Percentiles rank a stretch among this genome's conserved stretches.
phyloP scores from a whole-genome alignment of 2,888 invertebrate species.

The Rhopalosiphum nymphaeae region DNA sequence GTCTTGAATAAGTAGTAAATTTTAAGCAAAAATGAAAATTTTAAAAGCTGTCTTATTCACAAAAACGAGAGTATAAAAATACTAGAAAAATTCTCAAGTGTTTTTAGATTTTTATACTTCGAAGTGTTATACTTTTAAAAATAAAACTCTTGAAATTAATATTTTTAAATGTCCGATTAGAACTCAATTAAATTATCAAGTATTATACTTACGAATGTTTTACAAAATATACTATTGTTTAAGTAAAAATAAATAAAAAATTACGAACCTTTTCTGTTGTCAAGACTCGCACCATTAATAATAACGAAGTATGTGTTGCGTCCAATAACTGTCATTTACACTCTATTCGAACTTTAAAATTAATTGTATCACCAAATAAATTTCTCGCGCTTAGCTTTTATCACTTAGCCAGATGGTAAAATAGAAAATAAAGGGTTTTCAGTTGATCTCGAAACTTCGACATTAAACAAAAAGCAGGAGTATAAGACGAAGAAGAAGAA shows the following conservation, averaged over 20 bases:
- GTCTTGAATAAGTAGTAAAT: neutral
- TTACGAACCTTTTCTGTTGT: neutral
- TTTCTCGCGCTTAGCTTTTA: constrained; percentile 20
- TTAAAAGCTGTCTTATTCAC: neutral
- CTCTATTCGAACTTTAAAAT: constrained; percentile 29
- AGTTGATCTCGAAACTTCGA: neutral
- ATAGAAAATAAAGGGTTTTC: neutral
- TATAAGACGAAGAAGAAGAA: no score
- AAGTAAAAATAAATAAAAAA: constrained; percentile 35
- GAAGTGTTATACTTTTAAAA: neutral
- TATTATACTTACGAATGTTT: neutral
- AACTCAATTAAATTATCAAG: neutral
- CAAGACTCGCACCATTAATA: constrained; percentile 21
- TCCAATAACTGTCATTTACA: constrained; percentile 49
- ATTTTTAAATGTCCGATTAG: neutral
- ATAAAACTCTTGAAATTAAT: neutral
- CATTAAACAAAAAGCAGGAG: neutral
- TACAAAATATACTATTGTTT: constrained; percentile 10
- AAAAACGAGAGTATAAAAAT: neutral
- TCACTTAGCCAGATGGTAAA: neutral
- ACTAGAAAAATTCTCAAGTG: neutral
- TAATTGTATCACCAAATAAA: constrained; percentile 39
- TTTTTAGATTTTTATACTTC: neutral
- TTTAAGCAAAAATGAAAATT: neutral
- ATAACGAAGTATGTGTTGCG: constrained; percentile 13